These are phyloP conservation scores for Agriopis leucophaearia DNA, from an alignment of 2,888 invertebrate genomes.

Conservation along the genomic window DNA sequence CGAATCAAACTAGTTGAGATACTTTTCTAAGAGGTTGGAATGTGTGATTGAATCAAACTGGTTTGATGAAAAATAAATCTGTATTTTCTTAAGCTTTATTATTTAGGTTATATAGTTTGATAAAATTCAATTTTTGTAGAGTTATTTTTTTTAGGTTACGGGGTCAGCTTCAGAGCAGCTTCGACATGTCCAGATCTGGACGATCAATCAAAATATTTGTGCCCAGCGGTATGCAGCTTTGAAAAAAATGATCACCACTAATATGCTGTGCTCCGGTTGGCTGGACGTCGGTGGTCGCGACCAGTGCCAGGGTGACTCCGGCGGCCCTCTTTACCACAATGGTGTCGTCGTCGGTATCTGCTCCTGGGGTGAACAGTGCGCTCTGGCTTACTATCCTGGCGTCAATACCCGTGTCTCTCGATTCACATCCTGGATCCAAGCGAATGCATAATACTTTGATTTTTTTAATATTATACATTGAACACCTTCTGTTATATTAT, in stretches of 20 bases:
- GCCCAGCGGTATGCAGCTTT: conserved; percentile 40
- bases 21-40: too few species aligned
- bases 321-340: conserved; percentile 58
- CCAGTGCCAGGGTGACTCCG: conserved; percentile 59
- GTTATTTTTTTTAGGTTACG: conserved; percentile 32
- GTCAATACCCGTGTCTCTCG: conserved; percentile 53
- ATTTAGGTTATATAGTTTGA: too few species aligned
- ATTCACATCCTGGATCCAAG: conserved; percentile 55
- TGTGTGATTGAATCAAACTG: too few species aligned
- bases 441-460: conserved; percentile 16
- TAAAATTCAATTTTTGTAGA: too few species aligned
- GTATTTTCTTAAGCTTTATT: too few species aligned
- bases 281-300: conserved; percentile 56
- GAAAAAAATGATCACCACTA: conserved; percentile 44
- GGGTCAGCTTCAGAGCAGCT: conserved; percentile 52
- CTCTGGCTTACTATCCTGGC: conserved; percentile 49
- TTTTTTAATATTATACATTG: not conserved
- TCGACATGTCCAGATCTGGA: conserved; percentile 58
- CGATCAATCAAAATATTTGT: conserved; percentile 53
- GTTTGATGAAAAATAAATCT: too few species aligned
- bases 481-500: not conserved
- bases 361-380: conserved; percentile 54
- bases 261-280: conserved; percentile 59
- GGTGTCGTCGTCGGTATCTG: conserved; percentile 53
- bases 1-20: too few species aligned